Conservation (phyloP, 2,113 vertebrate species). For the Gymnobelideus leadbeateri region DNA sequence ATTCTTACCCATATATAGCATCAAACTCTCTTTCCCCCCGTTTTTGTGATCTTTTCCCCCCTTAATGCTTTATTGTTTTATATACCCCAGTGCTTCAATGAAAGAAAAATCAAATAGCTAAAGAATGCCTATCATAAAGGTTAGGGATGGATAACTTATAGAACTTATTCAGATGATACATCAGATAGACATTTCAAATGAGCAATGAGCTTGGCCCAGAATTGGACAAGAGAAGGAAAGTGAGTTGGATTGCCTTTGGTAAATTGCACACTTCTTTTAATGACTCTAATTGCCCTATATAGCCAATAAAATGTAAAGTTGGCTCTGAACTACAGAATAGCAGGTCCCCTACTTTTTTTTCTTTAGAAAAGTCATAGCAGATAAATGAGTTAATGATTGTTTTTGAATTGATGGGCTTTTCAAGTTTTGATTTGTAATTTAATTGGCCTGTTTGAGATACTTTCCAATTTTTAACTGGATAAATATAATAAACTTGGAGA, state of each 20-base stretch:
- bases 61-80: not conserved
- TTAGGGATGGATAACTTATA: not conserved
- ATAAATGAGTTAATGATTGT: conserved; percentile 72
- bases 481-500: conserved; percentile 55
- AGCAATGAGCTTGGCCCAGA: not conserved
- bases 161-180: not conserved
- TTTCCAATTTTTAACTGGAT: conserved; percentile 56
- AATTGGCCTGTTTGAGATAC: conserved; percentile 30
- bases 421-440: conserved; percentile 65
- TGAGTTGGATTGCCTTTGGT: not conserved
- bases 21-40: not conserved
- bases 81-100: not conserved
- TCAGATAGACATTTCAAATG: not conserved
- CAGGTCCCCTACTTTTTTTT: conserved; percentile 26
- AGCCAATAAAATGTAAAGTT: not conserved
- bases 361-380: conserved; percentile 48
- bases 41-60: not conserved
- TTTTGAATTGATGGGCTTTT: conserved; percentile 53
- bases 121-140: not conserved
- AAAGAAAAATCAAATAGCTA: not conserved
- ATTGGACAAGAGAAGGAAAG: not conserved
- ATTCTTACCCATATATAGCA: not conserved
- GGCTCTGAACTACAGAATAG: not conserved
- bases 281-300: not conserved
- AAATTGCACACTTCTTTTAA: not conserved